Evolutionary conservation across 2,888 invertebrate genomes (phyloP).

Genomic region (Drosophila mettleri): DNA sequence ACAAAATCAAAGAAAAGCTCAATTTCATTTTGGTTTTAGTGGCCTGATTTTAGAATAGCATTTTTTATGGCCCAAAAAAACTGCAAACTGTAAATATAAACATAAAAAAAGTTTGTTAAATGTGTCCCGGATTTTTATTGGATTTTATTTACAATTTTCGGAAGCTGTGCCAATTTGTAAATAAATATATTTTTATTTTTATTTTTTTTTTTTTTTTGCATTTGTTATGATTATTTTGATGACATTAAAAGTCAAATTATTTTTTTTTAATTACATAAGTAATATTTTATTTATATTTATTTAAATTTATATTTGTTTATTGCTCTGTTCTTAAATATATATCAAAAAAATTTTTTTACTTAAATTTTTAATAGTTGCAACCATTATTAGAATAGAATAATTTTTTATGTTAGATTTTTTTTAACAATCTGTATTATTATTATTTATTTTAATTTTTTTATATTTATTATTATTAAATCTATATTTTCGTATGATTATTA

Average conservation of each 20-base stretch:
- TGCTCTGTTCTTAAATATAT: too few relatives aligned
- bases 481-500: too few relatives aligned
- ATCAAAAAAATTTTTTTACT: too few relatives aligned
- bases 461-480: too few relatives aligned
- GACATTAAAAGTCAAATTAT: too few relatives aligned
- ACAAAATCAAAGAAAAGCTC: slow-evolving; percentile 6
- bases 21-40: not conserved
- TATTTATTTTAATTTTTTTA: too few relatives aligned
- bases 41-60: not conserved
- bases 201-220: not conserved
- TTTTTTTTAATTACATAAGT: not conserved
- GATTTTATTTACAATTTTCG: not conserved
- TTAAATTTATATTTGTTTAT: not conserved
- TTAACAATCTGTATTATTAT: not conserved
- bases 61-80: not conserved
- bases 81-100: not conserved
- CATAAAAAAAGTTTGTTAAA: not conserved
- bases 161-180: not conserved
- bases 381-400: not conserved
- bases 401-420: not conserved
- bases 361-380: too few relatives aligned
- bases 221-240: too few relatives aligned
- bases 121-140: not conserved
- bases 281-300: not conserved
- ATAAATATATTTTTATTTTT: not conserved